These are phyloP conservation scores for Acronicta alni DNA, from an alignment of 2,888 invertebrate genomes.

Conservation along the genomic window DNA sequence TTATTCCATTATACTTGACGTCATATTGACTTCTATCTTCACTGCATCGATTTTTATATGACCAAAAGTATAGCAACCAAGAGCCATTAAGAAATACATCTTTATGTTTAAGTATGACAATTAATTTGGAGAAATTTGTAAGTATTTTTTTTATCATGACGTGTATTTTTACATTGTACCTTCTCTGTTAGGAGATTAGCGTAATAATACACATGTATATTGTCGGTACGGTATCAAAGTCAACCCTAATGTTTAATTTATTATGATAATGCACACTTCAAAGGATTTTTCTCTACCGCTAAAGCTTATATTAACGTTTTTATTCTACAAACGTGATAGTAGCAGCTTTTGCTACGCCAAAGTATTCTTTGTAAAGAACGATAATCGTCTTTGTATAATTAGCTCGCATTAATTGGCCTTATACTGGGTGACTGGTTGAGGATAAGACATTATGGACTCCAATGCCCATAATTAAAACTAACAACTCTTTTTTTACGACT, in stretches of 20 bases:
- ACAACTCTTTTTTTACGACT: no score
- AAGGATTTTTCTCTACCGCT: conserved; percentile 2
- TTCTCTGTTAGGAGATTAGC: not conserved
- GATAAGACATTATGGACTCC: no score
- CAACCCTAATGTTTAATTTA: conserved; percentile 35
- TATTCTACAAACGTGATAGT: not conserved
- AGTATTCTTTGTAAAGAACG: not conserved
- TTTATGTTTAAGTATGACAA: no score
- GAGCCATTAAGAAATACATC: no score
- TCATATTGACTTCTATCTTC: no score
- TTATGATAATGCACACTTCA: conserved; percentile 34
- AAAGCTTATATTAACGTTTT: conserved; percentile 15
- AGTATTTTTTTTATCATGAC: no score
- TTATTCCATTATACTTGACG: no score
- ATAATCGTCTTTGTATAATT: conserved; percentile 1
- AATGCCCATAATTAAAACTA: no score
- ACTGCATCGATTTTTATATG: no score
- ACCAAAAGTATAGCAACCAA: no score
- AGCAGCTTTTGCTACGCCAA: not conserved
- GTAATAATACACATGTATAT: not conserved
- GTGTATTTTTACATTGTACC: not conserved
- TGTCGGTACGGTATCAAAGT: conserved; percentile 21
- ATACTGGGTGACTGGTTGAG: no score
- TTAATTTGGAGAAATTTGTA: no score
- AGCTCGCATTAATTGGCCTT: not conserved